Evolutionary conservation across 1,140 invertebrate genomes (phyloP).

Genomic region (Bombyx mandarina): DNA sequence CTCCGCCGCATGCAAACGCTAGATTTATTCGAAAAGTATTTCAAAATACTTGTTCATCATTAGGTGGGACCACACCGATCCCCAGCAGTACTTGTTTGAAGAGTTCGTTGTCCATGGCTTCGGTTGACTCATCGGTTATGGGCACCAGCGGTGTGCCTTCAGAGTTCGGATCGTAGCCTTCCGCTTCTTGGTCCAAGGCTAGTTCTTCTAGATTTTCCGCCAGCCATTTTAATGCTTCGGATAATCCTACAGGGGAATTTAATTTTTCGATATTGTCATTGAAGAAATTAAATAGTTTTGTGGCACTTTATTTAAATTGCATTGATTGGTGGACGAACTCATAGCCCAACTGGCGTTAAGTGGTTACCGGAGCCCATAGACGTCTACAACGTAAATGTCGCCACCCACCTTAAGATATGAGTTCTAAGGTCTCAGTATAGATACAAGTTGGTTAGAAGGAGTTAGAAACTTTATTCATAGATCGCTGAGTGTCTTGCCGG

Average conservation of each 20-base stretch:
- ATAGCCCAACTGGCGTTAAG: too few species aligned
- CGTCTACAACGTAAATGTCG: too few species aligned
- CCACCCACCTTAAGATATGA: too few species aligned
- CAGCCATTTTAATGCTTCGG: conserved; percentile 58
- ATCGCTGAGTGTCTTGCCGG: too few species aligned
- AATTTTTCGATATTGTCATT: not conserved
- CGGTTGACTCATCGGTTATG: conserved; percentile 69
- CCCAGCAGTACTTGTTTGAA: conserved; percentile 74
- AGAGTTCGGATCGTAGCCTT: conserved; percentile 54
- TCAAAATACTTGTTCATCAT: conserved; percentile 62
- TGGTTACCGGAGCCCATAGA: too few species aligned
- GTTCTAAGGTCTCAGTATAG: too few species aligned
- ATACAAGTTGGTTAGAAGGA: too few species aligned
- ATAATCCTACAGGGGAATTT: conserved; percentile 23
- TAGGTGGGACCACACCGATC: conserved; percentile 73
- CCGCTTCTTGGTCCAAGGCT: conserved; percentile 63
- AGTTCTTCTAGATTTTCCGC: conserved; percentile 62
- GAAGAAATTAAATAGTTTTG: not conserved
- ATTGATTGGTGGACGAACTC: too few species aligned
- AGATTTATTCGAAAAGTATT: not conserved
- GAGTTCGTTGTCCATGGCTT: conserved; percentile 73
- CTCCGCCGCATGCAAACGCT: not conserved
- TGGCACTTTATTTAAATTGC: not conserved
- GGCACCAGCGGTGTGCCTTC: conserved; percentile 79
- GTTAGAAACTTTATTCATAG: too few species aligned